Conservation (phyloP, 2,113 vertebrate species). For the Rhinichthys klamathensis region DNA sequence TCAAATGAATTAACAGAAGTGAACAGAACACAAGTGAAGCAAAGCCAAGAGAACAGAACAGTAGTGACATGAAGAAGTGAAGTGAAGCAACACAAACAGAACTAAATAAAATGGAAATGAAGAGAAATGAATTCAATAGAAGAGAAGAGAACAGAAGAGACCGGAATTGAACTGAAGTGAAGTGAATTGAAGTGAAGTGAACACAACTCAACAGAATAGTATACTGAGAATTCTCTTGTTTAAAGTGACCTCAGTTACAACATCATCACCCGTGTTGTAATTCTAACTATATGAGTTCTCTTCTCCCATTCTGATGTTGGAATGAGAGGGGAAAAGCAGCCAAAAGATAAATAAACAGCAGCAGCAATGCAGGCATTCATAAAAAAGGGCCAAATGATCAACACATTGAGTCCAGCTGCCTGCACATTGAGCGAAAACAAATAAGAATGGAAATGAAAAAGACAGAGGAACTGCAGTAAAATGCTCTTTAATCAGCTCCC, state of each 20-base stretch:
- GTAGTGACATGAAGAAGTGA: too few species aligned
- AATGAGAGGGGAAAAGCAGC: constrained; percentile 42
- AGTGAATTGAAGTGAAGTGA: neutral
- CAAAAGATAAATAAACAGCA: constrained; percentile 76
- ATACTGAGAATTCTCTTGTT: neutral
- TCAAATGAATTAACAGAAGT: too few species aligned
- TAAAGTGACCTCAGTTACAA: constrained; percentile 26
- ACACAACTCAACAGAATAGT: neutral
- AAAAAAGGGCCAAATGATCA: constrained; percentile 60
- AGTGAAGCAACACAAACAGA: neutral
- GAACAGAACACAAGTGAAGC: neutral
- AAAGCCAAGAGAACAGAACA: too few species aligned
- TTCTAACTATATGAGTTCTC: constrained; percentile 1
- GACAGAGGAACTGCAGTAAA: constrained; percentile 53
- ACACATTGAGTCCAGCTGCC: constrained; percentile 78
- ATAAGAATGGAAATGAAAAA: constrained; percentile 64
- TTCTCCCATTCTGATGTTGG: constrained; percentile 32
- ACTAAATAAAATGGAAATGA: neutral
- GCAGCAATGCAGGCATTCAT: constrained; percentile 61
- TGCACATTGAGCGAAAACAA: constrained; percentile 64
- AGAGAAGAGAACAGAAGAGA: neutral
- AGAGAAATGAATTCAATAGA: neutral
- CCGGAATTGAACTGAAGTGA: neutral
- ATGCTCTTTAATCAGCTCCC: constrained; percentile 68
- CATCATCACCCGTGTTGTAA: constrained; percentile 1